Conservation (phyloP, 2,888 invertebrate species). For the Onchidella celtica region DNA sequence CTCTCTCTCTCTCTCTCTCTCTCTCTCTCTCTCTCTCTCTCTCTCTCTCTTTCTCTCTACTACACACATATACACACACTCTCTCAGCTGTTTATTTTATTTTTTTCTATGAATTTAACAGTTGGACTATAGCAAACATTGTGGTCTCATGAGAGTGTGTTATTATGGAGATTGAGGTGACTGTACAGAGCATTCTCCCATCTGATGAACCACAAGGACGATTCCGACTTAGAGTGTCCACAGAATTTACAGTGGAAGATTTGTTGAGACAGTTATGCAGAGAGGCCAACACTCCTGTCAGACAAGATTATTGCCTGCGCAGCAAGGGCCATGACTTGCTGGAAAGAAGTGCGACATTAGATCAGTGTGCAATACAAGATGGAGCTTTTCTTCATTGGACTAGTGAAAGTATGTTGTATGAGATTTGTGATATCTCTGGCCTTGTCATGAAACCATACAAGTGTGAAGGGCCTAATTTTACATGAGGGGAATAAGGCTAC, state of each 20-base stretch:
- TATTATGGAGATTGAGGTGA: constrained; percentile 59
- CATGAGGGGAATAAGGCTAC: no score
- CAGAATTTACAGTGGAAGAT: constrained; percentile 57
- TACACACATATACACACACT: background rate
- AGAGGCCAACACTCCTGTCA: constrained; percentile 61
- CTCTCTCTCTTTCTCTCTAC: no score
- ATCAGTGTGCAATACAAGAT: constrained; percentile 65
- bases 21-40: no score
- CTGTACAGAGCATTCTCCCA: constrained; percentile 60
- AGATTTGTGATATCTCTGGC: no score
- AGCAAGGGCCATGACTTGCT: constrained; percentile 66
- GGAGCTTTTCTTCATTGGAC: constrained; percentile 74
- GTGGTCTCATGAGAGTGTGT: no score
- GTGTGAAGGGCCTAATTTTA: no score
- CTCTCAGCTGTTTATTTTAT: background rate
- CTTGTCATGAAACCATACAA: no score
- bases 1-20: no score
- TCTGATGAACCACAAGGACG: constrained; percentile 60
- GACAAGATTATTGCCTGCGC: constrained; percentile 67
- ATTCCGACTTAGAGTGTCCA: constrained; percentile 55
- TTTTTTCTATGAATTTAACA: no score
- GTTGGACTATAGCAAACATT: no score
- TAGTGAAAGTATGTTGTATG: constrained; percentile 62
- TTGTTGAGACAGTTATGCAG: constrained; percentile 64
- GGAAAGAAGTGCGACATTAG: constrained; percentile 66